Conservation (phyloP, 2,888 invertebrate species). For the Nysson spinosus region DNA sequence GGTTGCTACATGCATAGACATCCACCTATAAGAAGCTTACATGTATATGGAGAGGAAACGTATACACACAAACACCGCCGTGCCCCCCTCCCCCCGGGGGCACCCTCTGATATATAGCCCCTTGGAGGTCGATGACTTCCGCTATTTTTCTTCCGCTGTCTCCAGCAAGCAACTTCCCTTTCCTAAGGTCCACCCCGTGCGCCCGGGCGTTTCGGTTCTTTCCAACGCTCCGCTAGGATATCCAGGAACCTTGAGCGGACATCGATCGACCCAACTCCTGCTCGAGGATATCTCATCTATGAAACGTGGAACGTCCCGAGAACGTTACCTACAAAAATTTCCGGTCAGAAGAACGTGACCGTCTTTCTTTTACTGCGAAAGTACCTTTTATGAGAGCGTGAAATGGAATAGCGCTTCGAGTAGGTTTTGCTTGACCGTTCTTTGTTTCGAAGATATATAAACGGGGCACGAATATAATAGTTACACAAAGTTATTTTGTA, state of each 20-base stretch:
- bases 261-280: constrained; percentile 53
- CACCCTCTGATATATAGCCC: constrained; percentile 79
- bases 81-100: constrained; percentile 60
- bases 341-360: constrained; percentile 10
- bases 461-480: no score
- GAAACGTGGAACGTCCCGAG: constrained; percentile 26
- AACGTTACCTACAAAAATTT: constrained; percentile 37
- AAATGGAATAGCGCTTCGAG: constrained; percentile 4
- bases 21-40: constrained; percentile 8
- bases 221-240: constrained; percentile 57
- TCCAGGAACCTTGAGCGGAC: constrained; percentile 58
- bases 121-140: constrained; percentile 82
- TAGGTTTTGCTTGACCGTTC: background rate
- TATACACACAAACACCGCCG: constrained; percentile 54
- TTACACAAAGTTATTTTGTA: no score
- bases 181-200: constrained; percentile 65
- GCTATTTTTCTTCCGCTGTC: constrained; percentile 82
- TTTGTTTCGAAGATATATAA: no score
- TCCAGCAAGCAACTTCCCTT: constrained; percentile 78
- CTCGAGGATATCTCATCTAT: constrained; percentile 34
- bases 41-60: constrained; percentile 36
- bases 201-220: constrained; percentile 65
- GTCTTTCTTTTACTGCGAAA: constrained; percentile 10
- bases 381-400: background rate
- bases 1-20: constrained; percentile 26